Evolutionary conservation across 2,888 invertebrate genomes (phyloP), one percentile per base, ranked within the genome.

Genomic region (Nephrocerus scutellatus): DNA sequence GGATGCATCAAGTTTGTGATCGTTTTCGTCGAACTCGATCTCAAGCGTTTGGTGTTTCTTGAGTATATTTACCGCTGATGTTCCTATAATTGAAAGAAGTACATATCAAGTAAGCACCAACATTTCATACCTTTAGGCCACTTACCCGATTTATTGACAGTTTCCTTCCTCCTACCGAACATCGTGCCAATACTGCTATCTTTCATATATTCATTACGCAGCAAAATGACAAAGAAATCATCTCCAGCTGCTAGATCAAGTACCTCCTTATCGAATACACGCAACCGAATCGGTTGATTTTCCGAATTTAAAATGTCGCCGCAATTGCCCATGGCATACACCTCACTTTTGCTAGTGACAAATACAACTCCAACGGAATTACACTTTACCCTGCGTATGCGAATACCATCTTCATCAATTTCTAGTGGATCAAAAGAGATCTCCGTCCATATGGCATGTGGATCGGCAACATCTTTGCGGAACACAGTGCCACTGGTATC

Each of bases 221-320:
- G 76, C 53, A 84, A 74, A 32, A 79, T 79, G 56, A 82, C 80
- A 59, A 80, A 87, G 73, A 81, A 89, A 57, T 84, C 79, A 41
- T 74, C 73, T 6, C 90, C 90, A 39, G 87, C 80, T 7, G 77
- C 77, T 29, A 85, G 74, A 58, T 79, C 77, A 33, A 80, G 74
- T 15, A 87, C 76, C 43, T 74, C 74, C 50, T 81, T 55, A 20
- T 62, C 62, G 20, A 61, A 63, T n/a, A 57, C 50, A 4, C 62
- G 58, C 36, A 64, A 48, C 12, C 60, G 57, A 8, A 57, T 59
- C 0, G 66, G 64, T 13, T 62, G 56, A 22, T 68, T 73, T 23
- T 63, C 61, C 2, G 54, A 49, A 4, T 70, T 74, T 40, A 66
- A 60, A 3, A 67, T 53, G 3, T 62, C 60, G 0, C 63, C 66